Base-by-base conservation (phyloP, 1,140 invertebrate species). In the Penaeus japonicus region DNA sequence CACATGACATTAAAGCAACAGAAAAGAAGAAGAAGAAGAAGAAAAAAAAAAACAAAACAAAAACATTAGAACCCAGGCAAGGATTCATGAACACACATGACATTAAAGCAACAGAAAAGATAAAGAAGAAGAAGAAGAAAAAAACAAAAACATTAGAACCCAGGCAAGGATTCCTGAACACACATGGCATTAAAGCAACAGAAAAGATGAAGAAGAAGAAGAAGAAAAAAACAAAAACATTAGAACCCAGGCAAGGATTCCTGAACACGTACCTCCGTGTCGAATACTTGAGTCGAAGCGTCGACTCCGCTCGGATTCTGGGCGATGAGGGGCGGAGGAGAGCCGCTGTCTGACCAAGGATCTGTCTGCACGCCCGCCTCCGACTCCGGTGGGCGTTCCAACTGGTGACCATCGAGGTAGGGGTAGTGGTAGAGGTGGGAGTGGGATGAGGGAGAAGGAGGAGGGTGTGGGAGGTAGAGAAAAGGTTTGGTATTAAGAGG, bases 221-320 rank as follows among this genome's bases (percentile, higher is more conserved):
- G 35, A 2, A 2, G 35, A 7, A 39, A 2, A 2, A 47, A 47
- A 47, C 10, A 47, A 47, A 47, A 47, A n/a, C n/a, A n/a, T n/a
- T 15, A 15, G 47, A 47, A 15, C 47, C 47, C 1, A 12, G 0
- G 7, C 47, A 47, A 47, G 15, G 47, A 20, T 62, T 62, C 59
- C 20, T 62, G n/a, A 18, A 32, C 10, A 78, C 80, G 75, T 17
- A 89, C 89, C 89, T 89, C 89, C 10, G 70, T 77, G 22, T 89
- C 79, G 30, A 80, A 89, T 22, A 89, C 89, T 65, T 89, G 89
- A 2, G 89, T 89, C 35, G 39, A 20, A 12, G 55, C 62, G 62
- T 89, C 89, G 22, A 85, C 89, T 4, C 78, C 84, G 1, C 55
- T 59, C 12, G 84, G 59, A 0, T 79, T 53, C 22, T 75, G 57